phyloP scores from a whole-genome alignment of 2,888 invertebrate species.

The Volucella inflata region DNA sequence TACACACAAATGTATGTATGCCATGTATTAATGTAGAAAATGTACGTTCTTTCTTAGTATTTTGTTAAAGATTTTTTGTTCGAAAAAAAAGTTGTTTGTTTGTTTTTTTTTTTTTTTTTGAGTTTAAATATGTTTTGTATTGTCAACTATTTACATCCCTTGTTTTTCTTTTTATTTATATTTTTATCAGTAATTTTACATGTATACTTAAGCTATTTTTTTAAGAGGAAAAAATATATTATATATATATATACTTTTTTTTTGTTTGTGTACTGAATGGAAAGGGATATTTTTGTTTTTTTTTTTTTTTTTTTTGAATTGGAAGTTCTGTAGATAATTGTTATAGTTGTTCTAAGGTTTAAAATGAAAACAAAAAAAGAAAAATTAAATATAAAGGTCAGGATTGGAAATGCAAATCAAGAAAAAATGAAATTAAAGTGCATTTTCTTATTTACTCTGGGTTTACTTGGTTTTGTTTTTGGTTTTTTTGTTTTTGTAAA shows the following conservation, averaged over 20 bases:
- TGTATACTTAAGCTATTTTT: conserved; percentile 64
- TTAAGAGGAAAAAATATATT: conserved; percentile 51
- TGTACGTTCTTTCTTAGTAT: conserved; percentile 47
- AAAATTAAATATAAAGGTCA: background rate
- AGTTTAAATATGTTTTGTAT: conserved; percentile 77
- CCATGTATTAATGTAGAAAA: conserved; percentile 62
- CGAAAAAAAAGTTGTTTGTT: conserved; percentile 50
- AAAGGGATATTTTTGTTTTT: conserved; percentile 46
- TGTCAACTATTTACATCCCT: conserved; percentile 81
- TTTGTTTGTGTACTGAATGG: conserved; percentile 53
- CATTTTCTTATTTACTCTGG: conserved; percentile 49
- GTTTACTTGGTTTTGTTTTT: conserved; percentile 76
- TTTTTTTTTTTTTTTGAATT: background rate
- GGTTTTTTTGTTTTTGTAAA: conserved; percentile 68
- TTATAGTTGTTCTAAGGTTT: conserved; percentile 34
- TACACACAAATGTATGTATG: background rate
- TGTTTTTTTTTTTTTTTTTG: background rate
- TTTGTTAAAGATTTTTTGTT: conserved; percentile 49
- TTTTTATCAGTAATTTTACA: conserved; percentile 67
- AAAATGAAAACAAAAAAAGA: conserved; percentile 41
- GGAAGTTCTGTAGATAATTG: conserved; percentile 57
- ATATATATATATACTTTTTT: conserved; percentile 44
- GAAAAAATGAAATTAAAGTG: conserved; percentile 37
- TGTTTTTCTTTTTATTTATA: conserved; percentile 76
- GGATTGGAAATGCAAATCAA: background rate